Conservation (phyloP, 2,888 invertebrate species). For the Cheilosia scutellata region DNA sequence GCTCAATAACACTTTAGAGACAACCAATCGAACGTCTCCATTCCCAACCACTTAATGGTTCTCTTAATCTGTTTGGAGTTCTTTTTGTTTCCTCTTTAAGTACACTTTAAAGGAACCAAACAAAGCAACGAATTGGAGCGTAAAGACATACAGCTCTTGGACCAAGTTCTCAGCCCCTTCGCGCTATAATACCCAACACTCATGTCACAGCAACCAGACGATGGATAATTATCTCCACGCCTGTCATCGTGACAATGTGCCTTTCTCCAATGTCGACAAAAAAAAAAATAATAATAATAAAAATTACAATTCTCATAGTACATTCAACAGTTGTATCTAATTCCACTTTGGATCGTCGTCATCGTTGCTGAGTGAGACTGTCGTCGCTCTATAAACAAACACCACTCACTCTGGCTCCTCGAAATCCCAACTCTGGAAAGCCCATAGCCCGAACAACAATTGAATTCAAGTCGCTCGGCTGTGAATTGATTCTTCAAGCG, state of each 20-base stretch:
- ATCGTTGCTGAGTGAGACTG: conserved; percentile 33
- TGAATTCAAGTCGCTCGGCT: conserved; percentile 48
- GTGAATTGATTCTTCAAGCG: conserved; percentile 69
- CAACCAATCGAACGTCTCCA: conserved; percentile 35
- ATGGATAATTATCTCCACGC: conserved; percentile 52
- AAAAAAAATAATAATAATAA: too few relatives aligned
- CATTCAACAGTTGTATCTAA: conserved; percentile 65
- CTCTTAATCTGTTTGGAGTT: conserved; percentile 40
- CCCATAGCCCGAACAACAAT: conserved; percentile 52
- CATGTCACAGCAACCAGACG: conserved; percentile 44
- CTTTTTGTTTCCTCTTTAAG: conserved; percentile 19
- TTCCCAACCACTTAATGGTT: conserved; percentile 23
- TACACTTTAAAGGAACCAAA: background rate
- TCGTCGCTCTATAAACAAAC: background rate
- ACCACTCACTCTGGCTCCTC: conserved; percentile 20
- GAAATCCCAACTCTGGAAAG: conserved; percentile 3
- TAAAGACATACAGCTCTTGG: conserved; percentile 3
- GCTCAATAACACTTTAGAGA: conserved; percentile 9
- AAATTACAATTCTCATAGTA: conserved; percentile 52
- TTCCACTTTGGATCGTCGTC: conserved; percentile 38
- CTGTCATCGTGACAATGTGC: conserved; percentile 58
- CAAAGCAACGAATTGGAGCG: conserved; percentile 45
- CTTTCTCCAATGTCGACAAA: conserved; percentile 7
- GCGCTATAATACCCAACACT: conserved; percentile 11
- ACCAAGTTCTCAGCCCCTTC: conserved; percentile 22